A percentile compares a stretch with the other conserved stretches of the same genome.
These are phyloP conservation scores for Acyrthosiphon pisum DNA, from an alignment of 1,140 invertebrate genomes.

Conservation along the genomic window DNA sequence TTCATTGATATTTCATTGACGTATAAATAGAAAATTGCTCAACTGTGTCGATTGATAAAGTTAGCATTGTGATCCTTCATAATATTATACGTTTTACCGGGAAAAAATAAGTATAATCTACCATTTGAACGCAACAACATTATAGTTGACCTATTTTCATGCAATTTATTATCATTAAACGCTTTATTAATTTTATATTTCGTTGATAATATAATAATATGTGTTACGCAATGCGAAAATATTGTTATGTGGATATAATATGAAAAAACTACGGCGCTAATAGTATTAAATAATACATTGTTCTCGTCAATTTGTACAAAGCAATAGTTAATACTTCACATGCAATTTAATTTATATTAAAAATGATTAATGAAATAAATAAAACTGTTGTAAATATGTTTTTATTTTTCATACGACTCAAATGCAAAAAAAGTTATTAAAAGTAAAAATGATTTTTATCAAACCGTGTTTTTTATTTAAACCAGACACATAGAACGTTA, in stretches of 20 bases:
- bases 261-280: background rate
- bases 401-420: background rate
- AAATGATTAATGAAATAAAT: background rate
- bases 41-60: background rate
- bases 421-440: background rate
- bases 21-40: background rate
- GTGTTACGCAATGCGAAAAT: background rate
- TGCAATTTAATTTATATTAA: background rate
- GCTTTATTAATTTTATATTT: background rate
- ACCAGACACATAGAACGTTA: background rate
- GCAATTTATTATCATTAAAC: constrained; percentile 4
- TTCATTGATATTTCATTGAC: background rate
- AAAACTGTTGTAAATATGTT: background rate
- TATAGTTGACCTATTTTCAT: constrained; percentile 26
- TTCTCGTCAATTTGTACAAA: background rate
- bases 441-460: background rate
- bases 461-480: background rate
- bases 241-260: background rate
- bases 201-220: background rate
- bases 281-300: background rate
- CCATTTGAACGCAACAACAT: background rate
- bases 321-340: background rate
- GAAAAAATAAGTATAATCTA: background rate
- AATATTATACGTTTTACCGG: background rate
- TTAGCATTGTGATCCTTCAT: background rate